Percentiles rank a stretch among this genome's conserved stretches.
Conservation (phyloP, 2,113 vertebrate genomes). For the Apaloderma vittatum region DNA sequence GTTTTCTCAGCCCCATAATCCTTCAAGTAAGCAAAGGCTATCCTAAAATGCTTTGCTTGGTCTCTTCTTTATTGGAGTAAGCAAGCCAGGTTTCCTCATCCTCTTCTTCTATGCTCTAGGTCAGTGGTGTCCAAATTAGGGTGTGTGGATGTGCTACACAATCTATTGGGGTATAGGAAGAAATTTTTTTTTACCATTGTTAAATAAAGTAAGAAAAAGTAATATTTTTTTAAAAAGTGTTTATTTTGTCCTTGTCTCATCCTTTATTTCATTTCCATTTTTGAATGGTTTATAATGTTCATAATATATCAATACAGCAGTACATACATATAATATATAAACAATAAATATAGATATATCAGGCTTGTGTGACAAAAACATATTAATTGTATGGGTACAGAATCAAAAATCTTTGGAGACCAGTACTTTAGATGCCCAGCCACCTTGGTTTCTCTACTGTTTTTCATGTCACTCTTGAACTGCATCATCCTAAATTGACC, state of each 20-base stretch:
- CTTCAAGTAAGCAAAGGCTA: neutral
- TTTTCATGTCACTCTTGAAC: neutral
- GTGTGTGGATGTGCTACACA: neutral
- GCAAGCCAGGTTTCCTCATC: neutral
- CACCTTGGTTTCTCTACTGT: neutral
- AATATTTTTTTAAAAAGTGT: neutral
- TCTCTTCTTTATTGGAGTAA: neutral
- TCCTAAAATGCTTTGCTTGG: neutral
- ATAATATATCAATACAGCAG: neutral
- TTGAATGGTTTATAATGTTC: neutral
- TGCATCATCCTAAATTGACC: neutral
- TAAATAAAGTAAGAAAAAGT: neutral
- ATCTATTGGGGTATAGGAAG: neutral
- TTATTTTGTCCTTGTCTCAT: neutral
- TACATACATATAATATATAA: neutral
- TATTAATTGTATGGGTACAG: neutral
- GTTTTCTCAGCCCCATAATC: neutral
- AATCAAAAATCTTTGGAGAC: neutral
- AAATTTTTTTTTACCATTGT: neutral
- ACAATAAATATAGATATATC: neutral
- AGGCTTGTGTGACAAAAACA: neutral
- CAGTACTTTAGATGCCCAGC: neutral
- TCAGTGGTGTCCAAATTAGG: neutral
- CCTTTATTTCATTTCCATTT: neutral
- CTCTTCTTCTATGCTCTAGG: neutral